A percentile compares a stretch with the other conserved stretches of the same genome.
These are phyloP conservation scores for Antheraea yamamai DNA, from an alignment of 2,888 invertebrate species.

Conservation along the genomic window DNA sequence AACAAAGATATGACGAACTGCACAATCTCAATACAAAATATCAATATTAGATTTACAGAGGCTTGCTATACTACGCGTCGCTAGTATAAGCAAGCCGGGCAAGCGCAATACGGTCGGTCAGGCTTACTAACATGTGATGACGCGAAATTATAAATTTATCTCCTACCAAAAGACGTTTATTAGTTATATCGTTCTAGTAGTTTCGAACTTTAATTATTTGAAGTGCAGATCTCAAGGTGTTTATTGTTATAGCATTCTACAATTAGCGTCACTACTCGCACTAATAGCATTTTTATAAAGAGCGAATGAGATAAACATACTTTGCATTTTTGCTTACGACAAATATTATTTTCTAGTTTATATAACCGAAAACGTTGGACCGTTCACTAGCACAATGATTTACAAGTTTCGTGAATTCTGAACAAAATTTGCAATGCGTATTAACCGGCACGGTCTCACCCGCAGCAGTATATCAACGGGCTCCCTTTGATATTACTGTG, in stretches of 20 bases:
- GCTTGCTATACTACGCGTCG: too few species aligned
- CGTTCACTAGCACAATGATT: slow-evolving; percentile 5
- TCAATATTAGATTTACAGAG: too few species aligned
- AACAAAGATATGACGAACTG: too few species aligned
- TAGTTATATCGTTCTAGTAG: too few species aligned
- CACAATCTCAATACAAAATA: too few species aligned
- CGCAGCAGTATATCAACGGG: background rate
- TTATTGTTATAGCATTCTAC: background rate
- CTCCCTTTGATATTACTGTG: slow-evolving; percentile 7
- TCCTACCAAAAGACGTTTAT: too few species aligned
- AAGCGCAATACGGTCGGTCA: too few species aligned
- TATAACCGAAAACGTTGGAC: background rate
- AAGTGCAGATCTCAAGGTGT: too few species aligned
- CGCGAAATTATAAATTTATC: too few species aligned
- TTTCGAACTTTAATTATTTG: too few species aligned
- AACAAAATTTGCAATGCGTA: slow-evolving; percentile 10
- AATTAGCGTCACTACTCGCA: background rate
- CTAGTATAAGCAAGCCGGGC: too few species aligned
- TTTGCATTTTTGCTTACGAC: background rate
- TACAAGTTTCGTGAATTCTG: slow-evolving; percentile 4
- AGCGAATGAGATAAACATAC: background rate
- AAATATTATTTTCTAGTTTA: background rate
- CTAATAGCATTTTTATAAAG: background rate
- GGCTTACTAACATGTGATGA: too few species aligned
- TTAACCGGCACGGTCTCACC: background rate